These are phyloP conservation scores for Polypedilum pembai DNA, from an alignment of 1,140 invertebrate genomes.

Conservation along the genomic window DNA sequence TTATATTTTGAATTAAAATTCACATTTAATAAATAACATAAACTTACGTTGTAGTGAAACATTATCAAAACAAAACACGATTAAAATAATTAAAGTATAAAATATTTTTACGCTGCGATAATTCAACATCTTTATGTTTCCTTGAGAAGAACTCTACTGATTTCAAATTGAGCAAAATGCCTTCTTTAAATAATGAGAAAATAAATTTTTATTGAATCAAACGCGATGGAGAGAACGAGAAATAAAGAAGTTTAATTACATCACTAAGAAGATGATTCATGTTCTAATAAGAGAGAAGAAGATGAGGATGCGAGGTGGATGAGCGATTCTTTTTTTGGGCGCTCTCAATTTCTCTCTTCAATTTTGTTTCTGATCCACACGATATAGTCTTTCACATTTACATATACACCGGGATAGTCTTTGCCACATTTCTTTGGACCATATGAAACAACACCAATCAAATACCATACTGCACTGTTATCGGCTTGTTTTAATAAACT, in stretches of 20 bases:
- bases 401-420: slow-evolving; percentile 59
- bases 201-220: no score
- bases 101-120: background rate
- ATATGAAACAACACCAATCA: slow-evolving; percentile 62
- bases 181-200: background rate
- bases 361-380: slow-evolving; percentile 60
- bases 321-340: background rate
- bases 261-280: no score
- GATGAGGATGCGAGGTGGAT: background rate
- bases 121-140: background rate
- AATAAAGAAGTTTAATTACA: no score
- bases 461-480: slow-evolving; percentile 33
- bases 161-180: background rate
- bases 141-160: background rate
- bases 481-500: background rate
- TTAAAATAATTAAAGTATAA: background rate
- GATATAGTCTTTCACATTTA: slow-evolving; percentile 58
- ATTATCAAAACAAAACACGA: background rate
- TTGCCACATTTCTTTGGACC: slow-evolving; percentile 56
- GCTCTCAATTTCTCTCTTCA: background rate
- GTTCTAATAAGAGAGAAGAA: background rate
- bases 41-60: background rate
- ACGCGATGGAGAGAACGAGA: no score
- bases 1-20: no score
- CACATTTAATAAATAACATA: background rate